These are phyloP conservation scores for Dinocampus coccinellae DNA, from an alignment of 2,888 invertebrate species.

Conservation along the genomic window DNA sequence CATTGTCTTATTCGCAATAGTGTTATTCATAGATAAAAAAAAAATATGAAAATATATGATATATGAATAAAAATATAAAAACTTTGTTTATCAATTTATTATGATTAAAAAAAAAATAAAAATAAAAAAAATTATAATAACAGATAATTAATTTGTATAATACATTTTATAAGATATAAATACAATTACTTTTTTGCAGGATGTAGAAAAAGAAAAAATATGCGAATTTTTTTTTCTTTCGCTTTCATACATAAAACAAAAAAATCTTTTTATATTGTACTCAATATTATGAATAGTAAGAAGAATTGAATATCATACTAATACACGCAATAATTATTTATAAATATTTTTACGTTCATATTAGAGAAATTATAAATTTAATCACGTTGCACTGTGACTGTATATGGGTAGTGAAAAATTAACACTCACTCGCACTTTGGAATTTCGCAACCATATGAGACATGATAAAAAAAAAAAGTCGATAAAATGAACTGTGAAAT, in stretches of 20 bases:
- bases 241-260: not conserved
- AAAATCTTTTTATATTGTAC: not conserved
- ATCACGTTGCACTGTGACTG: not conserved
- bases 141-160: not conserved
- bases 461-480: not conserved
- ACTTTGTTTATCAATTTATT: slow-evolving; percentile 16
- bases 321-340: not conserved
- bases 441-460: not conserved
- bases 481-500: not conserved
- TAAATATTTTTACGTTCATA: not conserved
- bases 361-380: slow-evolving; percentile 7
- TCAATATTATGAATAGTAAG: not conserved
- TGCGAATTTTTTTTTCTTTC: not conserved
- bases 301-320: not conserved
- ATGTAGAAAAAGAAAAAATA: not conserved
- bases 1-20: not conserved
- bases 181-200: not conserved
- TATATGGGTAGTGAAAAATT: not conserved
- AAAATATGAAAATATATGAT: slow-evolving; percentile 3
- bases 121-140: not conserved
- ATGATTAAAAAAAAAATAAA: slow-evolving; percentile 15
- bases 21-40: too few relatives aligned
- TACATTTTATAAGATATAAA: slow-evolving; percentile 4
- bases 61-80: slow-evolving; percentile 6
- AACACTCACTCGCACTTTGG: not conserved